A percentile compares a stretch with the other conserved stretches of the same genome.
Conservation (phyloP, 2,113 vertebrate genomes). For the Indri indri region DNA sequence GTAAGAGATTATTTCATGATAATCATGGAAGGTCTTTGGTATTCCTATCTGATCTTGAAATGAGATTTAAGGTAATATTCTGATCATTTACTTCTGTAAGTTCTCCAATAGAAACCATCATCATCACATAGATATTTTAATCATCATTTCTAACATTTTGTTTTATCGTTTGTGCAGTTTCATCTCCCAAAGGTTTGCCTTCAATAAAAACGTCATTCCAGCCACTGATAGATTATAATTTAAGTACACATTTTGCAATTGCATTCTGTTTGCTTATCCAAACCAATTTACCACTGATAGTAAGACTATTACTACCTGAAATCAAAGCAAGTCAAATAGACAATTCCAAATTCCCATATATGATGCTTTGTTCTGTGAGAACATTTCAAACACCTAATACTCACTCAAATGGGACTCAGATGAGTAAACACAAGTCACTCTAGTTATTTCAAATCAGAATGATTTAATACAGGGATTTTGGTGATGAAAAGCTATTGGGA, state of each 20-base stretch:
- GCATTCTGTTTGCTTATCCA: not conserved
- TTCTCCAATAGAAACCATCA: not conserved
- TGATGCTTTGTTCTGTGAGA: not conserved
- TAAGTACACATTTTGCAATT: not conserved
- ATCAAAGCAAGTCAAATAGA: not conserved
- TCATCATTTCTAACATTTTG: not conserved
- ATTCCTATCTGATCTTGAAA: not conserved
- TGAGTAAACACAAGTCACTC: not conserved
- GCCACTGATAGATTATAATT: not conserved
- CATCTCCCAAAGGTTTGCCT: not conserved
- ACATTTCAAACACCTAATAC: not conserved
- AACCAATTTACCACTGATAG: not conserved
- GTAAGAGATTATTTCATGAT: not conserved
- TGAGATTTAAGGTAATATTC: not conserved
- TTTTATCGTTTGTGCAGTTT: not conserved
- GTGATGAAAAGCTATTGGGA: not conserved
- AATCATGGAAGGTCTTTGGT: not conserved
- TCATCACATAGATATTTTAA: not conserved
- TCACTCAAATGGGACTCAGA: not conserved
- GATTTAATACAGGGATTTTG: not conserved
- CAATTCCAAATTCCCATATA: not conserved
- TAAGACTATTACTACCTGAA: not conserved
- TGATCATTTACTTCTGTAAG: not conserved
- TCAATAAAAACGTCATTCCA: not conserved
- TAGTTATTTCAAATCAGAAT: not conserved